A percentile compares a stretch with the other conserved stretches of the same genome.
Conservation (phyloP, 2,113 vertebrate species). For the Tragelaphus scriptus region DNA sequence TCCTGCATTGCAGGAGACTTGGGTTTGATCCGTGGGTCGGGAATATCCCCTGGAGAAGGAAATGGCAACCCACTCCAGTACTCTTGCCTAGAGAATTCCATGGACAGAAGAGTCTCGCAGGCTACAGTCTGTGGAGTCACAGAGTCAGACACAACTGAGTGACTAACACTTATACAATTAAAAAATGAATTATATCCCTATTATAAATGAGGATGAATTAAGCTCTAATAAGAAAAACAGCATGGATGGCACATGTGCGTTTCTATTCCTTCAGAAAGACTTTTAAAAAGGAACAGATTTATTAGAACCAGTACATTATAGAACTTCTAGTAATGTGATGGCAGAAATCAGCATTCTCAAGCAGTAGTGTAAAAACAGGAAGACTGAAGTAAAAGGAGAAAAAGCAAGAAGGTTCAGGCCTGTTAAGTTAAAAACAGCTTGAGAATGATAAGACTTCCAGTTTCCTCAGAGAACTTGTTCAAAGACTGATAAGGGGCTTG, state of each 20-base stretch:
- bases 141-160: neutral
- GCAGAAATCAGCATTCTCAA: slow-evolving; percentile 19
- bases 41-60: neutral
- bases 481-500: neutral
- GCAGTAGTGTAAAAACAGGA: neutral
- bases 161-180: neutral
- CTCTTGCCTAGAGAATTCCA: neutral
- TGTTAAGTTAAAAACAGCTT: slow-evolving; percentile 32
- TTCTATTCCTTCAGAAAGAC: slow-evolving; percentile 27
- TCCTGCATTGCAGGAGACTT: neutral
- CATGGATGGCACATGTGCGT: neutral
- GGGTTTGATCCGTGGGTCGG: neutral
- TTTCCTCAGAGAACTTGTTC: slow-evolving; percentile 27
- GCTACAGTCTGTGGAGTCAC: neutral
- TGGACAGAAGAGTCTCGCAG: neutral
- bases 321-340: neutral
- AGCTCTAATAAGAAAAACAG: neutral
- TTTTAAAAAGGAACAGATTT: neutral
- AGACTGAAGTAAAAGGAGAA: slow-evolving; percentile 19
- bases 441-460: slow-evolving; percentile 34
- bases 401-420: neutral
- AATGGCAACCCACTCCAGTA: neutral
- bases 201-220: neutral
- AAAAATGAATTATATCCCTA: neutral
- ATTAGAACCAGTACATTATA: neutral